Evolutionary conservation across 2,797 vertebrate species (phyloP).

Genomic region (Cetoscarus ocellatus): DNA sequence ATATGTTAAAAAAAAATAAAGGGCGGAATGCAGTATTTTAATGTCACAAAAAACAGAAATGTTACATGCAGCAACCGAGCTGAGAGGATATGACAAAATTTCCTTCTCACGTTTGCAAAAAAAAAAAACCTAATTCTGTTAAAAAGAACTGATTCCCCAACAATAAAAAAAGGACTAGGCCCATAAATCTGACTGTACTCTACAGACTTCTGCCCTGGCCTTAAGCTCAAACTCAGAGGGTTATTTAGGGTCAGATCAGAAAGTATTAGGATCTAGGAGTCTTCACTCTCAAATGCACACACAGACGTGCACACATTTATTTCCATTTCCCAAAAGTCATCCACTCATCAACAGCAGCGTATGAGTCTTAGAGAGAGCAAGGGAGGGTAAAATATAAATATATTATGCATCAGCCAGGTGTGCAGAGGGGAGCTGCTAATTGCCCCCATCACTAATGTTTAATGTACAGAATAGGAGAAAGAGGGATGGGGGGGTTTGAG

Average conservation of each 20-base stretch:
- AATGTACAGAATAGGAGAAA: constrained; percentile 81
- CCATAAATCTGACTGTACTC: constrained; percentile 14
- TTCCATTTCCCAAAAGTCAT: constrained; percentile 46
- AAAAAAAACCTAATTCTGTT: too few species aligned
- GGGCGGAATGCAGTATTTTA: neutral
- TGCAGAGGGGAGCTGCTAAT: constrained; percentile 82
- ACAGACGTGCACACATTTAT: constrained; percentile 19
- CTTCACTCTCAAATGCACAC: constrained; percentile 5
- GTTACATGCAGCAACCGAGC: neutral
- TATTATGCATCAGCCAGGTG: constrained; percentile 87
- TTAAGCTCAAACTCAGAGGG: constrained; percentile 31
- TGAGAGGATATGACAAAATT: neutral
- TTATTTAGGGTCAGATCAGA: constrained; percentile 35
- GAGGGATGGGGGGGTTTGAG: constrained; percentile 21
- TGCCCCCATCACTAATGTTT: constrained; percentile 88
- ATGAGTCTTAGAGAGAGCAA: constrained; percentile 27
- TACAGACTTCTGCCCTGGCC: constrained; percentile 41
- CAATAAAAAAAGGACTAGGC: constrained; percentile 4
- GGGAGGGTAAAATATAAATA: constrained; percentile 75
- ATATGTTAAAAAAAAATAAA: constrained; percentile 5
- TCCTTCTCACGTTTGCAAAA: too few species aligned
- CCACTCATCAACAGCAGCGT: constrained; percentile 56
- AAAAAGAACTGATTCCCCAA: too few species aligned
- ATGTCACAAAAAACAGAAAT: neutral
- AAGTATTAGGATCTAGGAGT: constrained; percentile 14